These are phyloP conservation scores for Troilus luridus DNA, from an alignment of 2,888 invertebrate species.

Conservation along the genomic window DNA sequence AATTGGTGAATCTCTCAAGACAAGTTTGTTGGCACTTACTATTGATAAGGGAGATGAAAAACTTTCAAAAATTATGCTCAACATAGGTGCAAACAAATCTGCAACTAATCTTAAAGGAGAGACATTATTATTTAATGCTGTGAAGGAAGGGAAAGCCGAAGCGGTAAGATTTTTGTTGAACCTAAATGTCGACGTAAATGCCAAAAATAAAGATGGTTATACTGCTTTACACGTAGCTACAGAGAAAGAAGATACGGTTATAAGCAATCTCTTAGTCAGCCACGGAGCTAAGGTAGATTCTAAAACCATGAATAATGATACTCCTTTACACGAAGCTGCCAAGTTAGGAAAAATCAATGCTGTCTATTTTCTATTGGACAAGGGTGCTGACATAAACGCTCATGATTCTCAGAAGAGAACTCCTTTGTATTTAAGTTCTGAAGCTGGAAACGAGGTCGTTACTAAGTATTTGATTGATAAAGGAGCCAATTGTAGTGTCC, in stretches of 20 bases:
- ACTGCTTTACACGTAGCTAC: background rate
- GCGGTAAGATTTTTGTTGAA: background rate
- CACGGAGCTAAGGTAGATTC: background rate
- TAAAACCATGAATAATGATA: background rate
- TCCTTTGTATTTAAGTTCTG: background rate
- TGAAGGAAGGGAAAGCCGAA: background rate
- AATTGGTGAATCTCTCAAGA: background rate
- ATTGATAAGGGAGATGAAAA: slow-evolving; percentile 1
- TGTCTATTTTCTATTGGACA: background rate
- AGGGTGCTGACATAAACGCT: background rate
- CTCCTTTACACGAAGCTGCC: background rate
- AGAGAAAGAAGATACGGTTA: background rate
- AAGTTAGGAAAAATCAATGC: background rate
- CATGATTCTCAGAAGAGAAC: background rate
- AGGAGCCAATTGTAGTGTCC: background rate
- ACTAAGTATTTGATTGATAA: background rate
- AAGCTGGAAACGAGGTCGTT: background rate
- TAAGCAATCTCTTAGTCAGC: background rate
- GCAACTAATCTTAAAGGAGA: background rate
- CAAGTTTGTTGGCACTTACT: slow-evolving; percentile 4
- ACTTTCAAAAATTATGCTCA: background rate
- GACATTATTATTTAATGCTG: background rate
- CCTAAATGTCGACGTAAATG: background rate
- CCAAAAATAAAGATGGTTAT: background rate
- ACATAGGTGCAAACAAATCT: background rate